Evolutionary conservation across 2,797 vertebrate genomes (phyloP).

Genomic region (Pantherophis vulpinus): DNA sequence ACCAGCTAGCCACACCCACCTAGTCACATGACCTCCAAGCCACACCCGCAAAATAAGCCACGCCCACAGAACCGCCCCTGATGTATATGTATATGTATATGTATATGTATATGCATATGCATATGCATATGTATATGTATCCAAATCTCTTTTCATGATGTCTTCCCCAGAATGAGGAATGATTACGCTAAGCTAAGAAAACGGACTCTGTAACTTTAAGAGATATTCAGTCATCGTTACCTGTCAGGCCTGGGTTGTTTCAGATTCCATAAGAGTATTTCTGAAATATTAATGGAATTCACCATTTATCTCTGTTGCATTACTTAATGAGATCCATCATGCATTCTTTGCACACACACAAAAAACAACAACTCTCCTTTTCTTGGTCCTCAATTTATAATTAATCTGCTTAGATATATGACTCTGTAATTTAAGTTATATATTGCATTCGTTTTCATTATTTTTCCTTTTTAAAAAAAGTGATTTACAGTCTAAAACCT

Average conservation of each 20-base stretch:
- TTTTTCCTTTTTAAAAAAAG: neutral
- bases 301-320: neutral
- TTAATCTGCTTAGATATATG: neutral
- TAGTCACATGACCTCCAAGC: no score
- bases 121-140: no score
- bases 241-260: neutral
- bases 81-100: no score
- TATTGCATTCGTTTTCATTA: neutral
- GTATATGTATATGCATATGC: no score
- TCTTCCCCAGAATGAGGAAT: neutral
- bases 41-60: no score
- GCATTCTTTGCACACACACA: neutral
- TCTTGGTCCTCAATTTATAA: neutral
- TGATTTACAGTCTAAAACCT: neutral
- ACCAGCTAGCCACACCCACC: no score
- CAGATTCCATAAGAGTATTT: neutral
- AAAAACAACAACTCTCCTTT: neutral
- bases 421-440: neutral
- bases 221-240: neutral
- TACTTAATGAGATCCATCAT: neutral
- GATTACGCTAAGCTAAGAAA: no score
- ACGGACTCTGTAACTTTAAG: neutral
- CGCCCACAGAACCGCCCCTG: no score
- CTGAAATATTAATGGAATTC: neutral
- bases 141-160: neutral